Conservation (phyloP, 2,888 invertebrate species). For the Eustalomyia histrio region DNA sequence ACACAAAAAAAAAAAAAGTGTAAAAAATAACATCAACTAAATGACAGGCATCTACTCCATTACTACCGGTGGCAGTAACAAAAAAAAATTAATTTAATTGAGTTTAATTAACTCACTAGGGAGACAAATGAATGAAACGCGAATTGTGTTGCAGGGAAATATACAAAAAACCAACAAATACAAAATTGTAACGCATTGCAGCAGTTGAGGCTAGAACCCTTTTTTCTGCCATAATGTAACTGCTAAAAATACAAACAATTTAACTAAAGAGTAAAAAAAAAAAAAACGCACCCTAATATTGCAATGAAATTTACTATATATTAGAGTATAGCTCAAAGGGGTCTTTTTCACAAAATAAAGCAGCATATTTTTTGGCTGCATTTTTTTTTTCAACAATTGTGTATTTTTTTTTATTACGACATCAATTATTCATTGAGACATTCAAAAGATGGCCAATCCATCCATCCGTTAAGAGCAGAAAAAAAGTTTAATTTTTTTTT, state of each 20-base stretch:
- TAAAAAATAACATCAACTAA: conserved; percentile 62
- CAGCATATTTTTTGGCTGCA: conserved; percentile 46
- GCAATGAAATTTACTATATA: conserved; percentile 1
- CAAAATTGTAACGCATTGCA: conserved; percentile 58
- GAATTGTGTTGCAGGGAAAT: conserved; percentile 46
- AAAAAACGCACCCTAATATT: conserved; percentile 32
- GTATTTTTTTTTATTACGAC: conserved; percentile 23
- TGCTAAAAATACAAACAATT: conserved; percentile 41
- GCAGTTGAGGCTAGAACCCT: conserved; percentile 25
- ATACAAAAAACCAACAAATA: conserved; percentile 18
- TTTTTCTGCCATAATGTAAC: conserved; percentile 8
- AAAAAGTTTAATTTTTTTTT: conserved; percentile 25
- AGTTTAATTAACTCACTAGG: conserved; percentile 78
- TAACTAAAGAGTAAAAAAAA: conserved; percentile 16
- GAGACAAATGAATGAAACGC: conserved; percentile 66
- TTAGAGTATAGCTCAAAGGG: conserved; percentile 55
- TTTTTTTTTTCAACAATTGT: conserved; percentile 18
- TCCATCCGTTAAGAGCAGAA: conserved; percentile 34
- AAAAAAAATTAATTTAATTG: conserved; percentile 77
- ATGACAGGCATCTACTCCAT: conserved; percentile 49
- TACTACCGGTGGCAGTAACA: conserved; percentile 38
- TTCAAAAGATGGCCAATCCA: conserved; percentile 57
- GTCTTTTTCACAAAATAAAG: conserved; percentile 24
- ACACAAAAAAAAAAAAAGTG: conserved; percentile 48
- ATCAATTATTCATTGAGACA: conserved; percentile 65